Base-by-base conservation (phyloP, 1,140 invertebrate species). In the Euura saliciscinereae region DNA sequence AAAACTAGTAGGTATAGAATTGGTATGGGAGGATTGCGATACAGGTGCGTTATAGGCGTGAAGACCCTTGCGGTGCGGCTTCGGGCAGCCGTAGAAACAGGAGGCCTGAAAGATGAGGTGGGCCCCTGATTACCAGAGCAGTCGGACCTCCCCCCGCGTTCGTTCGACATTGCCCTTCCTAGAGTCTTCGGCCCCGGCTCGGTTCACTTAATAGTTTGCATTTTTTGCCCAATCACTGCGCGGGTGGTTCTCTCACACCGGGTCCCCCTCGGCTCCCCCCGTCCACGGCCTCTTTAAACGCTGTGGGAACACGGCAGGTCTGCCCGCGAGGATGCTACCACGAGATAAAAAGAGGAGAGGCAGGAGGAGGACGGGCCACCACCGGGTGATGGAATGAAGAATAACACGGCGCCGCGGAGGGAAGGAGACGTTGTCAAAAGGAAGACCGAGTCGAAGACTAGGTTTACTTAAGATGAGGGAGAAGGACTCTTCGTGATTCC, bases 221-320 rank as follows among this genome's bases (percentile, higher is more conserved):
- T 45, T 76, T 76, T 76, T 76, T 74, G 68, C 13, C 42, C 65
- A 65, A 73, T 69, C 65, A 65, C 73, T 8, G 75, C 69, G 73
- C 69, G 75, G 73, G 75, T 76, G 75, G 73, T 59, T 59, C 28
- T 11, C 28, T 28, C 28, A 28, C 28, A 28, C 28, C 28, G 28
- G 28, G 28, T 28, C 28, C 28, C 28, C 28, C 28, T 28, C 28
- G 28, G 28, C 28, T 28, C 28, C 28, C 28, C 28, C 28, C 28
- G 28, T 28, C 28, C 28, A 28, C 28, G 28, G 28, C 28, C 28
- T 10, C 28, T 64, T 44, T 67, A 67, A 67, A 67, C 28, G 66
- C 42, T 67, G 43, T 67, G 66, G 66, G 66, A 67, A 67, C 8
- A 44, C 43, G 28, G 8, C 10, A 5, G 28, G 28, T 28, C 28